A percentile compares a stretch with the other conserved stretches of the same genome.
Conservation (phyloP, 37 sponge, comb jelly and placozoan genomes). For the Lycopodina hypogea region DNA sequence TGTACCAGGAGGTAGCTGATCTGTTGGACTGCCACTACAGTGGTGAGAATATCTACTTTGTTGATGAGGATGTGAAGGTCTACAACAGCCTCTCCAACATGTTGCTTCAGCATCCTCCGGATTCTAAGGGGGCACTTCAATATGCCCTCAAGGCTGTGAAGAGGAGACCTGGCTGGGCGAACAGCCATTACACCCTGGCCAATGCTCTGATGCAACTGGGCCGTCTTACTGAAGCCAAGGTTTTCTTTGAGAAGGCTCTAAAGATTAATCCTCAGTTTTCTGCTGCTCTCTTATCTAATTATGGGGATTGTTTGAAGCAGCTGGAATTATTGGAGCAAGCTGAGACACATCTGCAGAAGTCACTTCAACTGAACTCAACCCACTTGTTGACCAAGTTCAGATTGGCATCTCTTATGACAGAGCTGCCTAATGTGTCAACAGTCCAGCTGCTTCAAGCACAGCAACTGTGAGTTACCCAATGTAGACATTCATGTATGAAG, state of each 20-base stretch:
- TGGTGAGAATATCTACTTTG: slow-evolving; percentile 40
- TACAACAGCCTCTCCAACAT: slow-evolving; percentile 81
- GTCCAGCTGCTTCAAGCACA: neutral
- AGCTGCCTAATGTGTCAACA: neutral
- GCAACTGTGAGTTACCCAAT: neutral
- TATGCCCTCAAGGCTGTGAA: slow-evolving; percentile 30
- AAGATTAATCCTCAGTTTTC: slow-evolving; percentile 34
- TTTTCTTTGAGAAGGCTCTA: slow-evolving; percentile 11
- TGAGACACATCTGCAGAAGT: slow-evolving; percentile 26
- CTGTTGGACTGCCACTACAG: slow-evolving; percentile 6
- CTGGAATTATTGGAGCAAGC: slow-evolving; percentile 3
- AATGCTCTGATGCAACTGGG: slow-evolving; percentile 57
- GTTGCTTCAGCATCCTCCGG: slow-evolving; percentile 31
- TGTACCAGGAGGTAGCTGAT: slow-evolving; percentile 57
- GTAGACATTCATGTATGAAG: too few relatives aligned
- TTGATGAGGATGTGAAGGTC: slow-evolving; percentile 68
- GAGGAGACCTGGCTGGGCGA: slow-evolving; percentile 22
- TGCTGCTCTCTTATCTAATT: slow-evolving; percentile 41
- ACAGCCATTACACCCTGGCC: slow-evolving; percentile 11
- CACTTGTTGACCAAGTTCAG: slow-evolving; percentile 15
- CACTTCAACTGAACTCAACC: neutral
- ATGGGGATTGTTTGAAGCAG: slow-evolving; percentile 29
- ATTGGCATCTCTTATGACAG: neutral
- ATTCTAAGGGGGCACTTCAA: neutral
- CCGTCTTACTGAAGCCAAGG: slow-evolving; percentile 24